These are phyloP conservation scores for Lycopodina hypogea DNA, from an alignment of 37 sponge, comb jelly and placozoan genomes.

Conservation along the genomic window DNA sequence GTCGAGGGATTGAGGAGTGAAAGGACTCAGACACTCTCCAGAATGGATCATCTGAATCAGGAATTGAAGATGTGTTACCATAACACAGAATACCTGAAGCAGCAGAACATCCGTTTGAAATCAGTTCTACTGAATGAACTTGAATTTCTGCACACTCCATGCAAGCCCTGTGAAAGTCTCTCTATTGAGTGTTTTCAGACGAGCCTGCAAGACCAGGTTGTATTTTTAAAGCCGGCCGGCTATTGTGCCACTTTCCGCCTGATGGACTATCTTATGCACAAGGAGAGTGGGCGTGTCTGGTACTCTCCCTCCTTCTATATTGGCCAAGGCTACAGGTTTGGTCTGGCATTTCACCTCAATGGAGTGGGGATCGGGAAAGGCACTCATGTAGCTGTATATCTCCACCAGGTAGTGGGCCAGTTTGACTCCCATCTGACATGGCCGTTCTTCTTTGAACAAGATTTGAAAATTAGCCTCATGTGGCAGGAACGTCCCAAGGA, in stretches of 20 bases:
- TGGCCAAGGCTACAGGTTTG: conserved; percentile 41
- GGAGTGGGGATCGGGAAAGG: conserved; percentile 33
- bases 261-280: conserved; percentile 6
- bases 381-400: conserved; percentile 38
- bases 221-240: not conserved
- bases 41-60: not conserved
- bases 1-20: not conserved
- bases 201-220: not conserved
- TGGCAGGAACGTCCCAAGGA: not conserved
- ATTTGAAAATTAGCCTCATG: conserved; percentile 1
- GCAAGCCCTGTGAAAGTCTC: not conserved
- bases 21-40: not conserved
- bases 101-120: not conserved
- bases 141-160: not conserved
- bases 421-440: conserved; percentile 31
- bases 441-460: conserved; percentile 23
- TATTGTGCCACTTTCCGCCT: conserved; percentile 14
- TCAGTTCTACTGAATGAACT: not conserved
- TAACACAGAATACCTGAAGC: not conserved
- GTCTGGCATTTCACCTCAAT: conserved; percentile 36
- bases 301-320: conserved; percentile 30
- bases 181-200: conserved; percentile 17
- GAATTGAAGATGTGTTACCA: not conserved
- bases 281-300: conserved; percentile 15
- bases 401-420: conserved; percentile 33